Evolutionary conservation across 2,888 invertebrate species (phyloP).

Genomic region (Bembecia ichneumoniformis): DNA sequence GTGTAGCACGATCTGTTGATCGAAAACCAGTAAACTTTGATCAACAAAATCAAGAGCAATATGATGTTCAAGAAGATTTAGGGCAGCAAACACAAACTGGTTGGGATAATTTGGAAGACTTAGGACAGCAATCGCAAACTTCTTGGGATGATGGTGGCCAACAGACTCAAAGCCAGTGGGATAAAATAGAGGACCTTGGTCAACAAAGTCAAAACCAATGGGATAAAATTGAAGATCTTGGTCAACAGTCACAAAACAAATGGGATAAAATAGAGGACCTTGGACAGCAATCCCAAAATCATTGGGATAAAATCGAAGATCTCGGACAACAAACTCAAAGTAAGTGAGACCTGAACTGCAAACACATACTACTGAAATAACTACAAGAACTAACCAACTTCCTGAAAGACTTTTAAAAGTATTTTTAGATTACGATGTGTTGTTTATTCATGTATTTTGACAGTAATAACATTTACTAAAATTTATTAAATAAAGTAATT

Average conservation of each 20-base stretch:
- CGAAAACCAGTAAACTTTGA: slow-evolving; percentile 17
- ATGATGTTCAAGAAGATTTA: slow-evolving; percentile 14
- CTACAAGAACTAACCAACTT: too few species aligned
- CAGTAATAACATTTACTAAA: too few species aligned
- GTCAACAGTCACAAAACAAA: slow-evolving; percentile 21
- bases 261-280: slow-evolving; percentile 11
- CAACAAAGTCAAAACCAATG: slow-evolving; percentile 10
- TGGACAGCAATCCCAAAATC: slow-evolving; percentile 16
- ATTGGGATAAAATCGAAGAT: slow-evolving; percentile 12
- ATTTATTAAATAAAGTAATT: too few species aligned
- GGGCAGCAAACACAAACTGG: slow-evolving; percentile 19
- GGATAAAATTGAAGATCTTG: slow-evolving; percentile 12
- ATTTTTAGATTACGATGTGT: too few species aligned
- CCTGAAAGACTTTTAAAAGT: too few species aligned
- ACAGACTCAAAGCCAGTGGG: slow-evolving; percentile 21
- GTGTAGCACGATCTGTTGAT: slow-evolving; percentile 41
- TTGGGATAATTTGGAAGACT: slow-evolving; percentile 20
- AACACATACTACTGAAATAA: too few species aligned
- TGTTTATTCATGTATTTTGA: too few species aligned
- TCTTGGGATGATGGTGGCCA: slow-evolving; percentile 24
- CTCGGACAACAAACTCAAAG: slow-evolving; percentile 15
- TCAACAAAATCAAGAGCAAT: slow-evolving; percentile 16
- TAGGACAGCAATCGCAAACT: slow-evolving; percentile 29
- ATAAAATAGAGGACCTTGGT: slow-evolving; percentile 12
- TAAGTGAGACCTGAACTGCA: neutral